These are phyloP conservation scores for Cepaea nemoralis DNA, from an alignment of 1,140 invertebrate genomes.

Conservation along the genomic window DNA sequence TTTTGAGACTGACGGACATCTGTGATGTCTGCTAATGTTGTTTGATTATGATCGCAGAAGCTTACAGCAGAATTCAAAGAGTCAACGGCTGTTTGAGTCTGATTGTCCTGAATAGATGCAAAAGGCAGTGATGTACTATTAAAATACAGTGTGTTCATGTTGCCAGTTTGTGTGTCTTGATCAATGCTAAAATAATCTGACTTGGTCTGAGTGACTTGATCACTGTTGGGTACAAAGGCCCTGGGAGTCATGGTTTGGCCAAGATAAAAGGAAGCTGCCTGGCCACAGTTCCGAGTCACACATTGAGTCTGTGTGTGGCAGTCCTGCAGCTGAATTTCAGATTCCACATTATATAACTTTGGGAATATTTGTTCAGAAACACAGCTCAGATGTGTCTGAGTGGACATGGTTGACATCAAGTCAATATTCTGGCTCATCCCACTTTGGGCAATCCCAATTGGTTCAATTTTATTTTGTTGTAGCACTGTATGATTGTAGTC, in stretches of 20 bases:
- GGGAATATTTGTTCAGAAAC: slow-evolving; percentile 9
- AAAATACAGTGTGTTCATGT: neutral
- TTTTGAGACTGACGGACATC: neutral
- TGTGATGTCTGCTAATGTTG: neutral
- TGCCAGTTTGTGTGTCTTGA: slow-evolving; percentile 17
- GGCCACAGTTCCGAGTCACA: neutral
- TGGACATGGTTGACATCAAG: slow-evolving; percentile 15
- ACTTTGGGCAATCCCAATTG: too few relatives aligned
- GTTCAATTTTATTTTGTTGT: neutral
- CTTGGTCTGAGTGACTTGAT: slow-evolving; percentile 6
- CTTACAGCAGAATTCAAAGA: neutral
- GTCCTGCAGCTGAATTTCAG: neutral
- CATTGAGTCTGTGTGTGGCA: slow-evolving; percentile 16
- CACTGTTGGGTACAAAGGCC: neutral
- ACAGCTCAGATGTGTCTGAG: slow-evolving; percentile 28
- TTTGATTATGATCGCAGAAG: neutral
- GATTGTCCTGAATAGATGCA: slow-evolving; percentile 1
- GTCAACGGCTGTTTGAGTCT: slow-evolving; percentile 8
- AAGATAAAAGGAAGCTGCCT: neutral
- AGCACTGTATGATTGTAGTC: neutral
- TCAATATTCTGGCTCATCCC: neutral
- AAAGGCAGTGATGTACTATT: neutral
- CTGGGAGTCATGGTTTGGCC: neutral
- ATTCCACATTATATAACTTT: neutral
- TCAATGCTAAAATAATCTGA: neutral